Conservation (phyloP, 2,113 vertebrate species). For the human region DNA sequence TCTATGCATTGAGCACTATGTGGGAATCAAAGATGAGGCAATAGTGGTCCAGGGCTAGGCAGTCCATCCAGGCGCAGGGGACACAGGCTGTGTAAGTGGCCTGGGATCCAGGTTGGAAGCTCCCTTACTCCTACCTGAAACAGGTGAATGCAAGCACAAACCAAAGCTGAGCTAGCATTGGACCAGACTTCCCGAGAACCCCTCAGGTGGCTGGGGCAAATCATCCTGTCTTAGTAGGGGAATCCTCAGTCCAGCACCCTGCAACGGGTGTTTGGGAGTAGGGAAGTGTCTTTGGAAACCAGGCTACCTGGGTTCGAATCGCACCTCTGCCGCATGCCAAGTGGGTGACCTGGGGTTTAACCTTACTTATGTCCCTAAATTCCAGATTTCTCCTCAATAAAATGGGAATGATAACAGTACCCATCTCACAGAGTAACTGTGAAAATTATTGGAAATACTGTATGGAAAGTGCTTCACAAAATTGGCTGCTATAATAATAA, state of each 20-base stretch:
- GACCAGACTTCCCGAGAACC: background rate
- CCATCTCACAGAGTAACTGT: background rate
- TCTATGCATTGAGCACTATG: fast-evolving
- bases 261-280: fast-evolving
- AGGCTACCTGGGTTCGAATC: background rate
- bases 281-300: background rate
- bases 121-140: background rate
- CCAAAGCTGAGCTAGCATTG: background rate
- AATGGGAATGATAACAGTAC: background rate
- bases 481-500: too few species aligned
- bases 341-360: background rate
- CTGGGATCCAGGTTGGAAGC: background rate
- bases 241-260: background rate
- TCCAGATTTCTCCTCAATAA: background rate
- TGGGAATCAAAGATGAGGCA: background rate
- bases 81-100: too few species aligned
- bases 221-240: too few species aligned
- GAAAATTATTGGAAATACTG: background rate
- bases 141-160: too few species aligned
- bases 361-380: background rate
- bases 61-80: background rate
- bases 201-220: fast-evolving
- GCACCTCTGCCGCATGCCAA: background rate
- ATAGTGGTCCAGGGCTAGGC: fast-evolving
- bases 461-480: background rate